Base-by-base conservation (phyloP, 2,888 invertebrate genomes). In the Scaptomyza polygonia region DNA sequence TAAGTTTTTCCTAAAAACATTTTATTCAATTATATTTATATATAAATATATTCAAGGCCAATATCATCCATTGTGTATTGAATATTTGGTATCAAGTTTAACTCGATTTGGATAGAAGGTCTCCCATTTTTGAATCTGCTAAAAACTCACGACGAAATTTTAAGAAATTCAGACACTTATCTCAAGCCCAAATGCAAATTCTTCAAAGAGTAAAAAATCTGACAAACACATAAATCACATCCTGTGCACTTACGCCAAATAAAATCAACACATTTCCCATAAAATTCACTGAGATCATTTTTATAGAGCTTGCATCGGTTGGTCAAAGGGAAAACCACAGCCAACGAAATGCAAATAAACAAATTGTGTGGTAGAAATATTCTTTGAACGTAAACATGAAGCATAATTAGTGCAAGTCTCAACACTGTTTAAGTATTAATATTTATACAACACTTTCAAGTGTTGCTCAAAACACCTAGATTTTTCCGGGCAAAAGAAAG, bases 361-460 rank as follows among this genome's bases (percentile, higher is more conserved):
- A 72, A 63, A 40, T 67, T 64, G 27, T 62, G 43, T 73, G 25
- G 16, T 29, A 42, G 42, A 47, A 79, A 57, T 16, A 51, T 63
- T 75, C 68, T 55, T 59, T 81, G 62, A 64, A 29, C 67, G 45
- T 56, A 49, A 70, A 61, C 72, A 84, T 86, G 78, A 82, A 67
- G 64, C 79, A 86, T 82, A 84, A 76, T 81, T 72, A 67, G 65
- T 66, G 43, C 55, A 45, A 27, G 5, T 39, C 58, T 45, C 48
- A 61, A 21, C 57, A 0, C 6, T 34, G 25, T 7, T 4, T 18
- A 36, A 25, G 21, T 14, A 11, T 11, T 53, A 69, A 81, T 86
- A 86, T 86, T 86, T 86, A 83, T 58, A 71, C 69, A 87, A 67
- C 66, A 73, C 62, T 74, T 75, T 75, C 65, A 66, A 78, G 87